A percentile compares a stretch with the other conserved stretches of the same genome.
phyloP scores from a whole-genome alignment of 2,888 invertebrate genomes.

The Ypsolopha sequella region DNA sequence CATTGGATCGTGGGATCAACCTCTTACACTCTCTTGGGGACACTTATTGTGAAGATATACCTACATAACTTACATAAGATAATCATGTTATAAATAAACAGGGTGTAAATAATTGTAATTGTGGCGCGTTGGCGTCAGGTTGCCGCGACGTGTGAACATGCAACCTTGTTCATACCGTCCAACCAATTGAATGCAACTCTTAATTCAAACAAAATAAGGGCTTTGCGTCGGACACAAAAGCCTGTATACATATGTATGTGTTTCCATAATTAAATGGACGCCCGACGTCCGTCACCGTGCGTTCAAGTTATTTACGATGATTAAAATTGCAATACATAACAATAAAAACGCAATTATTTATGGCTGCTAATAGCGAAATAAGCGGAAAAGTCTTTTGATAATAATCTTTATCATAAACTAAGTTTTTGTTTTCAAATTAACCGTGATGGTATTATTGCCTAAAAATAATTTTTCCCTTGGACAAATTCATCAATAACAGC shows the following conservation, averaged over 20 bases:
- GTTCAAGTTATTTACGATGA: slow-evolving; percentile 1
- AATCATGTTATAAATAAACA: too few relatives aligned
- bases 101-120: neutral
- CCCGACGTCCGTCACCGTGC: neutral
- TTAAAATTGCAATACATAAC: slow-evolving; percentile 1
- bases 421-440: neutral
- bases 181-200: too few relatives aligned
- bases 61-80: too few relatives aligned
- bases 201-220: too few relatives aligned
- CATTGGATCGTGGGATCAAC: too few relatives aligned
- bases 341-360: neutral
- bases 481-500: too few relatives aligned
- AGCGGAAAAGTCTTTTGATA: neutral
- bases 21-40: too few relatives aligned
- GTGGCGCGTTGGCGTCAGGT: neutral
- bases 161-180: too few relatives aligned
- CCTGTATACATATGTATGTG: neutral
- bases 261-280: slow-evolving; percentile 8
- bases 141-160: neutral
- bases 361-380: neutral
- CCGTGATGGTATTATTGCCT: too few relatives aligned
- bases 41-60: too few relatives aligned
- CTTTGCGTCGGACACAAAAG: too few relatives aligned
- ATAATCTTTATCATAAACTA: neutral
- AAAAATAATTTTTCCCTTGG: too few relatives aligned